phyloP scores from a whole-genome alignment of 2,888 invertebrate species.

The Bellardia pandia region DNA sequence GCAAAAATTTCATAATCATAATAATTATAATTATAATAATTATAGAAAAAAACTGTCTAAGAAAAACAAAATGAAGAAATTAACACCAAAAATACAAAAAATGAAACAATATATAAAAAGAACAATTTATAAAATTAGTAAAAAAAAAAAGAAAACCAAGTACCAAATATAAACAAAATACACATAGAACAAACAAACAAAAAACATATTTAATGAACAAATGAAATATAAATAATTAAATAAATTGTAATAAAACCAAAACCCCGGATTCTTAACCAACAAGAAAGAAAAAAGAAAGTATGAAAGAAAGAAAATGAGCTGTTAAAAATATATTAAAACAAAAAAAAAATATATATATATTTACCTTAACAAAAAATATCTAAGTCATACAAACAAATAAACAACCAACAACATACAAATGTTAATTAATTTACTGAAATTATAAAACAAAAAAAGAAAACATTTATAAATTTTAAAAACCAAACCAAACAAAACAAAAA shows the following conservation, averaged over 20 bases:
- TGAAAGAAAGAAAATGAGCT: conserved; percentile 57
- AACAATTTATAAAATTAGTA: conserved; percentile 48
- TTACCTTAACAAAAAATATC: conserved; percentile 66
- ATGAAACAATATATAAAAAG: conserved; percentile 65
- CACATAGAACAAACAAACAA: conserved; percentile 68
- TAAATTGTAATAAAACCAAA: conserved; percentile 22
- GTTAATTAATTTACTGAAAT: conserved; percentile 68
- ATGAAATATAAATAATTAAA: not conserved
- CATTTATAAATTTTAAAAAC: conserved; percentile 70
- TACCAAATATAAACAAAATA: conserved; percentile 71
- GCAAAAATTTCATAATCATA: conserved; percentile 74
- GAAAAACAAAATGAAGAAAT: conserved; percentile 63
- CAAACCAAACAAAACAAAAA: conserved; percentile 65
- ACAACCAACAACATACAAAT: conserved; percentile 60
- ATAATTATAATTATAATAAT: conserved; percentile 41
- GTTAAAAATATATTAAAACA: conserved; percentile 59
- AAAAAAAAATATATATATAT: conserved; percentile 49
- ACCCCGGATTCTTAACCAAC: conserved; percentile 40
- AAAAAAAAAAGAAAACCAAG: conserved; percentile 60
- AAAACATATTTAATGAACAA: conserved; percentile 54
- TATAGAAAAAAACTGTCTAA: conserved; percentile 34
- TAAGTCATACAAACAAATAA: conserved; percentile 68
- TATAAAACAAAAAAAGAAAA: conserved; percentile 43
- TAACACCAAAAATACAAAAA: conserved; percentile 73
- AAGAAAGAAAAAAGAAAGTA: not conserved